A percentile compares a stretch with the other conserved stretches of the same genome.
These are phyloP conservation scores for Eucriotettix oculatus DNA, from an alignment of 2,888 invertebrate species.

Conservation along the genomic window DNA sequence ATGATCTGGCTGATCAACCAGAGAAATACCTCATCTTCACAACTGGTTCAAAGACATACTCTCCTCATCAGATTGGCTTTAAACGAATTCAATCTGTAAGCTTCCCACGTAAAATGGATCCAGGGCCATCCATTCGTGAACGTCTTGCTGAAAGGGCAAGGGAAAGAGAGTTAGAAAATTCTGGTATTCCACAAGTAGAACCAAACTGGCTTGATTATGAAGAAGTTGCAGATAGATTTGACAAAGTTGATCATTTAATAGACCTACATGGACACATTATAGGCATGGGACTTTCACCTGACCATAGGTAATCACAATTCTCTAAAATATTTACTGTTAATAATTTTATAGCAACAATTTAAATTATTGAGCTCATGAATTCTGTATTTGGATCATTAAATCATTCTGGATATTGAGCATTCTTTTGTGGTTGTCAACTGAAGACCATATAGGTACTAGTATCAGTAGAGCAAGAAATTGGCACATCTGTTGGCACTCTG, in stretches of 20 bases:
- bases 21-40: conserved; percentile 69
- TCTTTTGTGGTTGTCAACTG: no score
- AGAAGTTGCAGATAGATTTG: conserved; percentile 48
- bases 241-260: conserved; percentile 60
- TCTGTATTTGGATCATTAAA: no score
- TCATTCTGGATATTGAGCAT: no score
- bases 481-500: no score
- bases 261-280: conserved; percentile 76
- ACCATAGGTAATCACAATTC: conserved; percentile 38
- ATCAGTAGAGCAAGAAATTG: no score
- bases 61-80: conserved; percentile 69
- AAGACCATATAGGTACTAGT: no score
- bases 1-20: conserved; percentile 33
- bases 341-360: no score
- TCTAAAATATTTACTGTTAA: no score
- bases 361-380: no score
- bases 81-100: conserved; percentile 52
- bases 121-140: conserved; percentile 49
- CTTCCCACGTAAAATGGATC: conserved; percentile 49
- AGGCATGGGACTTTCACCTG: conserved; percentile 72
- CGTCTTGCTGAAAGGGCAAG: conserved; percentile 40
- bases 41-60: conserved; percentile 65
- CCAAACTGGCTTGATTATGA: conserved; percentile 52
- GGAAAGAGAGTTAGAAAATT: conserved; percentile 24
- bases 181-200: conserved; percentile 30